phyloP scores from a whole-genome alignment of 2,888 invertebrate species.

The Ophion ellenae region DNA sequence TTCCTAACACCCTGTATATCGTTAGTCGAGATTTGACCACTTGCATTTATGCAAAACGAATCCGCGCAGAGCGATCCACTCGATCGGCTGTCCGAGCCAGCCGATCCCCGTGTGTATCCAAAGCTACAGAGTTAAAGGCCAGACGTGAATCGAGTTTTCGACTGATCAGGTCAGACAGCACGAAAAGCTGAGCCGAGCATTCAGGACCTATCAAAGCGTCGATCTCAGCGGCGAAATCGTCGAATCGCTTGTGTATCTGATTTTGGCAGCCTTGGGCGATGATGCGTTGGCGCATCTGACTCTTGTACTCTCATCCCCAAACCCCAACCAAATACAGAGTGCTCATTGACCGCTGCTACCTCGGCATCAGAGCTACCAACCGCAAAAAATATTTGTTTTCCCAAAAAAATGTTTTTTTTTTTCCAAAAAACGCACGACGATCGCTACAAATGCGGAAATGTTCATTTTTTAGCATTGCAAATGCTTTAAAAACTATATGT shows the following conservation, averaged over 20 bases:
- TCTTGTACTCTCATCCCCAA: slow-evolving; percentile 1
- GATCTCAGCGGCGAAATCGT: slow-evolving; percentile 48
- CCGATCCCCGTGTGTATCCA: slow-evolving; percentile 35
- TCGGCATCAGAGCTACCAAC: slow-evolving; percentile 13
- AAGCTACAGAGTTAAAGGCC: slow-evolving; percentile 31
- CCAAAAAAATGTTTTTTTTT: no score
- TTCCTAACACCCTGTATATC: slow-evolving; percentile 1
- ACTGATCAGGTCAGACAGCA: slow-evolving; percentile 37
- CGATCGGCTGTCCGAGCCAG: slow-evolving; percentile 45
- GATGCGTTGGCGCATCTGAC: slow-evolving; percentile 24
- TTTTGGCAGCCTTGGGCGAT: slow-evolving; percentile 36
- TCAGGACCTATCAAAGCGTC: slow-evolving; percentile 54
- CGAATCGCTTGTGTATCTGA: slow-evolving; percentile 48
- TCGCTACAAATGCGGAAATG: no score
- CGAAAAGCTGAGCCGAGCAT: slow-evolving; percentile 41
- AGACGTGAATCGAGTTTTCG: slow-evolving; percentile 34
- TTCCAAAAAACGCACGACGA: no score
- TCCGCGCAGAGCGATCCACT: slow-evolving; percentile 30
- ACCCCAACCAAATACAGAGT: background rate
- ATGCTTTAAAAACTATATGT: no score
- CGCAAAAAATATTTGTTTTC: background rate
- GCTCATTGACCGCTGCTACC: background rate
- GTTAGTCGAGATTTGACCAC: slow-evolving; percentile 60
- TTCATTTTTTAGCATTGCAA: no score
- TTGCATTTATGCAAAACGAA: slow-evolving; percentile 59